phyloP scores from a whole-genome alignment of 2,888 invertebrate species.

The Arge pagana region DNA sequence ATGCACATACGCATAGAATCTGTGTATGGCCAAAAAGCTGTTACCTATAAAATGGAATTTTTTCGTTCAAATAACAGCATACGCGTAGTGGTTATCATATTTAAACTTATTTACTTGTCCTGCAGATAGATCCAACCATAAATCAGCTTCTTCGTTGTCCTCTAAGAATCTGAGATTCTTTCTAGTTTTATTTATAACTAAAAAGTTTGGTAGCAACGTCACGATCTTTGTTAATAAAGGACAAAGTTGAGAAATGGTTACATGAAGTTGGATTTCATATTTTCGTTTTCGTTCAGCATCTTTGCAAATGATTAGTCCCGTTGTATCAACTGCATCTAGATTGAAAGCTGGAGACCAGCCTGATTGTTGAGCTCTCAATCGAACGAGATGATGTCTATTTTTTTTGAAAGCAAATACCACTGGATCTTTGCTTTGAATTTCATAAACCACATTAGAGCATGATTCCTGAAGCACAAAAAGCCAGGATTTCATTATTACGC shows the following conservation, averaged over 20 bases:
- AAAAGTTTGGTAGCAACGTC: slow-evolving; percentile 78
- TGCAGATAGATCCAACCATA: slow-evolving; percentile 78
- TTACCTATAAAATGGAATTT: slow-evolving; percentile 52
- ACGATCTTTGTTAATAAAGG: slow-evolving; percentile 79
- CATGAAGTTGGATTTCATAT: slow-evolving; percentile 74
- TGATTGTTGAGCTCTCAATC: slow-evolving; percentile 66
- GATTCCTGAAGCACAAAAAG: slow-evolving; percentile 61
- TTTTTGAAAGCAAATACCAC: slow-evolving; percentile 70
- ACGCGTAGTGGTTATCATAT: neutral
- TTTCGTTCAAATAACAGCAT: slow-evolving; percentile 40
- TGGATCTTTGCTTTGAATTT: slow-evolving; percentile 67
- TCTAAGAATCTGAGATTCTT: slow-evolving; percentile 74
- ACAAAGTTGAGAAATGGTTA: slow-evolving; percentile 72
- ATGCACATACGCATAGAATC: slow-evolving; percentile 81
- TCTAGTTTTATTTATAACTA: slow-evolving; percentile 74
- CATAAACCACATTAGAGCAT: slow-evolving; percentile 65
- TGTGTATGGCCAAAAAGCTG: slow-evolving; percentile 82
- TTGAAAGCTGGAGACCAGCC: slow-evolving; percentile 70
- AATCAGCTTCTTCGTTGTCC: slow-evolving; percentile 80
- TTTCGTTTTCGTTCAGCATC: slow-evolving; percentile 73
- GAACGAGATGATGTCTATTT: slow-evolving; percentile 60
- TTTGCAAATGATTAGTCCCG: slow-evolving; percentile 74
- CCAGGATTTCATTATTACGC: slow-evolving; percentile 1
- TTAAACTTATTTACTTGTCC: slow-evolving; percentile 62
- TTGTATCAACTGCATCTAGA: slow-evolving; percentile 73